These are phyloP conservation scores for Agrochola circellaris DNA, from an alignment of 2,888 invertebrate species.

Conservation along the genomic window DNA sequence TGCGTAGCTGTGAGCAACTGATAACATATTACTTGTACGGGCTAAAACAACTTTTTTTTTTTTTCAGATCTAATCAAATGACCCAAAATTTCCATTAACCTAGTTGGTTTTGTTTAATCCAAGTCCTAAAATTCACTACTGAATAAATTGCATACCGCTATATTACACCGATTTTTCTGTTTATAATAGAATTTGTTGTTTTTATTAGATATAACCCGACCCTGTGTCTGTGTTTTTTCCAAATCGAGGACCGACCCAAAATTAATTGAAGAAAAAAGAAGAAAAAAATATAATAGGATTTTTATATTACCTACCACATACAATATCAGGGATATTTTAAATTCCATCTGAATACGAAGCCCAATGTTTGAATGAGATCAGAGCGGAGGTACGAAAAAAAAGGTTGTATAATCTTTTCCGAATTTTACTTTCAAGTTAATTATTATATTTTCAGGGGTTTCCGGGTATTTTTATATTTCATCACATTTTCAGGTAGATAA, in stretches of 20 bases:
- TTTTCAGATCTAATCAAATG: slow-evolving; percentile 1
- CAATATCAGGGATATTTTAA: slow-evolving; percentile 38
- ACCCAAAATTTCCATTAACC: background rate
- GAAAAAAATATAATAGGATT: slow-evolving; percentile 23
- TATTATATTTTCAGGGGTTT: background rate
- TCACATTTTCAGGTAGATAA: background rate
- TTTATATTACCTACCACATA: slow-evolving; percentile 17
- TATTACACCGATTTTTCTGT: slow-evolving; percentile 4
- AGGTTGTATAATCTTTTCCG: background rate
- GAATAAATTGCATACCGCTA: background rate
- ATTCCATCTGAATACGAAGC: slow-evolving; percentile 29
- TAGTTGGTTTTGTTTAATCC: background rate
- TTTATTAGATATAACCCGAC: slow-evolving; percentile 46
- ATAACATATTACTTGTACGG: no score
- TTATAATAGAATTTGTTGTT: slow-evolving; percentile 21
- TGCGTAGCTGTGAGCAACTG: no score
- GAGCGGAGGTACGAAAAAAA: background rate
- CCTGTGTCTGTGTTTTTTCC: slow-evolving; percentile 9
- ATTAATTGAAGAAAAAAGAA: slow-evolving; percentile 34
- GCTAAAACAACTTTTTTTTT: background rate
- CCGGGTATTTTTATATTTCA: background rate
- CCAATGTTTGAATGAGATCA: slow-evolving; percentile 4
- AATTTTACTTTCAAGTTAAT: slow-evolving; percentile 2
- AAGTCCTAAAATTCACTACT: slow-evolving; percentile 9
- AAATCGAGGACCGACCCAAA: slow-evolving; percentile 32